Conservation (phyloP, 2,797 vertebrate species). For the Crocidura indochinensis region DNA sequence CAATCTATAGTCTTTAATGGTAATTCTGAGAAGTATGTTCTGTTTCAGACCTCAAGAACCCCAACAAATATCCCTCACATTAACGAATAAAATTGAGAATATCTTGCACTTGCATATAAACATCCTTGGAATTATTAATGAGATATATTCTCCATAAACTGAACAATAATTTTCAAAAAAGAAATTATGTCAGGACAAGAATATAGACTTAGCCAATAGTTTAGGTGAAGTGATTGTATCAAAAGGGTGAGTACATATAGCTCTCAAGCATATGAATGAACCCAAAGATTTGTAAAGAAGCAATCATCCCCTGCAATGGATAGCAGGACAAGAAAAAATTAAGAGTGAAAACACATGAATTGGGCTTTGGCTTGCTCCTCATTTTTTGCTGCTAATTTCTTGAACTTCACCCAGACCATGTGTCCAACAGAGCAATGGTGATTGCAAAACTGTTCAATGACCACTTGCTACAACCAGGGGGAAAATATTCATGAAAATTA, state of each 20-base stretch:
- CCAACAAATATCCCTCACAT: constrained; percentile 14
- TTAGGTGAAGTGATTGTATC: not conserved
- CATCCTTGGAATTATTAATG: constrained; percentile 27
- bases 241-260: not conserved
- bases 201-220: constrained; percentile 25
- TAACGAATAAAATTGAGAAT: constrained; percentile 18
- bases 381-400: constrained; percentile 84
- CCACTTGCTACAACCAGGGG: constrained; percentile 86
- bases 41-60: constrained; percentile 35
- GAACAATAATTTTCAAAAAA: not conserved
- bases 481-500: constrained; percentile 84
- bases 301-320: not conserved
- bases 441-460: constrained; percentile 88
- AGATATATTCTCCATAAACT: constrained; percentile 41
- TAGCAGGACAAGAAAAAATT: not conserved
- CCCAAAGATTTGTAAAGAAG: constrained; percentile 66
- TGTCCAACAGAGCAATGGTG: constrained; percentile 84
- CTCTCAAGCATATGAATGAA: constrained; percentile 6
- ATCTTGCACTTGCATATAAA: not conserved
- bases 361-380: constrained; percentile 68
- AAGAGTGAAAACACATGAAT: constrained; percentile 62
- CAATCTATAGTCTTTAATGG: not conserved
- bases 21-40: not conserved
- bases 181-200: constrained; percentile 29
- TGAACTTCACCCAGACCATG: constrained; percentile 82